Conservation (phyloP, 2,113 vertebrate species). For the Coregonus clupeaformis region DNA sequence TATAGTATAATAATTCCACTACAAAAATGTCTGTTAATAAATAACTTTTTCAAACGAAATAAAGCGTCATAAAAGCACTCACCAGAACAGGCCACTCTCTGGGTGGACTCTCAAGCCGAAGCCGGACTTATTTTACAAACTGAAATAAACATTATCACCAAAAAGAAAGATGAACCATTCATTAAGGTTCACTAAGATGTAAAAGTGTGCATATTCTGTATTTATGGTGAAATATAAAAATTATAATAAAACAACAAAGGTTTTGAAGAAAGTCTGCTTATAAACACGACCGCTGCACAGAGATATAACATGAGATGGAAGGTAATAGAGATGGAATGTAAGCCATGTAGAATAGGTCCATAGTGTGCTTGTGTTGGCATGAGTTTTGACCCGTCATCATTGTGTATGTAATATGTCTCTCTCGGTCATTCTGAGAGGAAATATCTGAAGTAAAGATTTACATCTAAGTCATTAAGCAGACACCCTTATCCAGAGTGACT, state of each 20-base stretch:
- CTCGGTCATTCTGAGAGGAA: not conserved
- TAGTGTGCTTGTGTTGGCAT: slow-evolving; percentile 35
- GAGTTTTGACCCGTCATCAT: not conserved
- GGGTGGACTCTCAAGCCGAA: slow-evolving; percentile 52
- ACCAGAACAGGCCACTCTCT: slow-evolving; percentile 62
- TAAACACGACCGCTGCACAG: slow-evolving; percentile 21
- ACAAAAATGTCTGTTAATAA: slow-evolving; percentile 63
- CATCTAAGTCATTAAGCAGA: too few relatives aligned
- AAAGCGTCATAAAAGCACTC: slow-evolving; percentile 61
- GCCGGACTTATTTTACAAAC: slow-evolving; percentile 44
- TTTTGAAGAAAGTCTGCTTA: slow-evolving; percentile 54
- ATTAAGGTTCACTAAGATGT: slow-evolving; percentile 35
- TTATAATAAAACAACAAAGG: slow-evolving; percentile 25
- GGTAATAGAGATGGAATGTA: not conserved
- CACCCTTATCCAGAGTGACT: too few relatives aligned
- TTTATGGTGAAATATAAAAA: slow-evolving; percentile 50
- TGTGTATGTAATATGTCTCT: too few relatives aligned
- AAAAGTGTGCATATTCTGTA: slow-evolving; percentile 69
- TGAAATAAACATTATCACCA: slow-evolving; percentile 36
- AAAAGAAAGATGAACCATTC: slow-evolving; percentile 39
- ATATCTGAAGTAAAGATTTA: not conserved
- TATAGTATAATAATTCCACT: slow-evolving; percentile 54
- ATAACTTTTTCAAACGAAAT: slow-evolving; percentile 61
- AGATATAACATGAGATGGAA: not conserved
- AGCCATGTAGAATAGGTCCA: slow-evolving; percentile 12